Evolutionary conservation across 2,888 invertebrate genomes (phyloP), one percentile per base, ranked within the genome.

Genomic region (Spatulosminthurus flaviceps): DNA sequence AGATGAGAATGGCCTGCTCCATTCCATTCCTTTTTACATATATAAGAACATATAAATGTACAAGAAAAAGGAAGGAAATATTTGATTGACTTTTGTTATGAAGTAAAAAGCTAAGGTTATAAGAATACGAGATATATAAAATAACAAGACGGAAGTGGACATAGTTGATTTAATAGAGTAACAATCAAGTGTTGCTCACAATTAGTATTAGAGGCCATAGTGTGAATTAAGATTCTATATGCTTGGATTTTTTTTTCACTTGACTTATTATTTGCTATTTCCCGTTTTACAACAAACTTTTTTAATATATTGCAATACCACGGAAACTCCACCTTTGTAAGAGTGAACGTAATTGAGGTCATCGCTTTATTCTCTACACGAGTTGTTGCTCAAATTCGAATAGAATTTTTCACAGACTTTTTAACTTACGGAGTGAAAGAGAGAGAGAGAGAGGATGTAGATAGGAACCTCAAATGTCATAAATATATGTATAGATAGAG

Each of bases 131-230:
- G 41, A 34, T 34, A 9, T 4, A 9, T 7, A 2, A 51, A 51
- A 4, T 2, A 51, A 51, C 51, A 19, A 34, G 51, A 51, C 5
- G 51, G 51, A 51, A 11, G 51, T n/a, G 34, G 51, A 51, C 16
- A 51, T 51, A n/a, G 1, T 2, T 51, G 51, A 51, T 51, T 51
- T 51, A 51, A 4, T 11, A 19, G 51, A 51, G 16, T 19, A 51
- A 51, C 51, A 51, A 51, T 51, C 16, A 51, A 51, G 9, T 51
- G n/a, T n/a, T 16, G 16, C 16, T 51, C 51, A 51, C 16, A 51
- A 51, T 51, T 51, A 51, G 51, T 51, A 51, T 51, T 51, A 51
- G 16, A 51, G 51, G 51, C 51, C 51, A n/a, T n/a, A 51, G 51
- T 51, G 5, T 11, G 51, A n/a, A 51, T 51, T 19, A 19, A 51